Evolutionary conservation across 1,140 invertebrate species (phyloP).

Genomic region (Teleogryllus occipitalis): DNA sequence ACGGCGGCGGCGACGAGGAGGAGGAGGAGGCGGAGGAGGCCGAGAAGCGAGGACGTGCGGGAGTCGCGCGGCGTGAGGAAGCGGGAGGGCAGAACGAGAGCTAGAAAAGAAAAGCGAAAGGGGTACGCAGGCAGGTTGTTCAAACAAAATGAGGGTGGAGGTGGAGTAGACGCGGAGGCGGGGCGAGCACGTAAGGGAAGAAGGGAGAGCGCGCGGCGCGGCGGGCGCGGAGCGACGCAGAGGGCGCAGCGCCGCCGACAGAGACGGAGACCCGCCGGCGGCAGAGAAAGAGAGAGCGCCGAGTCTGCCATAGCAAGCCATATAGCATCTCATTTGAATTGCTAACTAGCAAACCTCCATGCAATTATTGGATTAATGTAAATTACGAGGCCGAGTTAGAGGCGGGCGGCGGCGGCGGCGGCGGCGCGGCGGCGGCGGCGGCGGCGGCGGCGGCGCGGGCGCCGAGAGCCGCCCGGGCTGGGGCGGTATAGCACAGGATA

Average conservation of each 20-base stretch:
- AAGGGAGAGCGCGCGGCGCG: neutral
- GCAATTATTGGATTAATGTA: constrained; percentile 91
- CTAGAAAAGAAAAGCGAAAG: neutral
- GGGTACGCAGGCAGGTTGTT: neutral
- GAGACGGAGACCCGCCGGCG: too few relatives aligned
- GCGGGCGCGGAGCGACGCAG: neutral
- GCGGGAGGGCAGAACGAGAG: neutral
- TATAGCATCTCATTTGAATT: constrained; percentile 73
- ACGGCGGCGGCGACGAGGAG: too few relatives aligned
- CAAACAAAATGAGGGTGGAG: neutral
- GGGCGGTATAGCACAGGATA: constrained; percentile 47
- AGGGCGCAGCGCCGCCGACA: neutral
- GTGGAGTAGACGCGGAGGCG: neutral
- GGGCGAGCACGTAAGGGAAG: neutral
- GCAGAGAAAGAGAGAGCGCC: neutral
- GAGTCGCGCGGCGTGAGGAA: neutral
- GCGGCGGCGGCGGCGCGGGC: constrained; percentile 24
- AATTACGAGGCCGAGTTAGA: constrained; percentile 59
- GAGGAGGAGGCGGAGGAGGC: too few relatives aligned
- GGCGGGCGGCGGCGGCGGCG: constrained; percentile 7
- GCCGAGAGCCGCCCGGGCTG: constrained; percentile 33
- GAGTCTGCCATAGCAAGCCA: constrained; percentile 11
- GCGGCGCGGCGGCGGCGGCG: constrained; percentile 39
- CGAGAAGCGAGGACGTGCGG: too few relatives aligned
- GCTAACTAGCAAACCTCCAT: constrained; percentile 84